Base-by-base conservation (phyloP, 1,140 invertebrate species). In the Pygmarrhopalites habei region DNA sequence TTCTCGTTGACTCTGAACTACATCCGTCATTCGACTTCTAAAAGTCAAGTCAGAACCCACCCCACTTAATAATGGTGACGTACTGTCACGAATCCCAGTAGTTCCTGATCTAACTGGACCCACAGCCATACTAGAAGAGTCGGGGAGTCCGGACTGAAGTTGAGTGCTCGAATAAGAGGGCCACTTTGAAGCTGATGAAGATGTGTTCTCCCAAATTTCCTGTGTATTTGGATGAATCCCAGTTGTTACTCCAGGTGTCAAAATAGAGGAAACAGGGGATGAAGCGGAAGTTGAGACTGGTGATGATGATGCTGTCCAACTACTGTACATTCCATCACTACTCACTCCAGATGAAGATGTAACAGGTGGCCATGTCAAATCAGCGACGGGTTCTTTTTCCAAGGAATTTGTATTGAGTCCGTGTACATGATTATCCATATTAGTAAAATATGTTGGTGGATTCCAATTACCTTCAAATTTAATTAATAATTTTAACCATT, bases 1-100 rank as follows among this genome's bases (percentile, higher is more conserved):
- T 60, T 71, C 69, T n/a, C 69, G 57, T 14, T 68, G 69, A 55
- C 60, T 70, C 29, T 67, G 63, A 21, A 43, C 62, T 32, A 64
- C 55, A 51, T 64, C 62, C 0, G 55, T 43, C 29, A 56, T 17
- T 19, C 53, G 29, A 23, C 53, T 28, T 5, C 49, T 4, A 5
- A 52, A 52, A 14, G 3, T 28, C 10, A 26, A 35, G 5, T 35
- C 32, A 35, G 32, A 35, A 7, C n/a, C n/a, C 39, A 41, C 39
- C 10, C 39, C 10, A 41, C n/a, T n/a, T n/a, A 41, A 41, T 10
- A 41, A 12, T n/a, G 39, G 39, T n/a, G n/a, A 41, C 39, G 39
- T n/a, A n/a, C n/a, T n/a, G n/a, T n/a, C n/a, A n/a, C n/a, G n/a
- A n/a, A n/a, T n/a, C n/a, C 51, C 29, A 41, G 5, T 15, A 14